Evolutionary conservation across 1,140 invertebrate species (phyloP).

Genomic region (Drosophila bocqueti): DNA sequence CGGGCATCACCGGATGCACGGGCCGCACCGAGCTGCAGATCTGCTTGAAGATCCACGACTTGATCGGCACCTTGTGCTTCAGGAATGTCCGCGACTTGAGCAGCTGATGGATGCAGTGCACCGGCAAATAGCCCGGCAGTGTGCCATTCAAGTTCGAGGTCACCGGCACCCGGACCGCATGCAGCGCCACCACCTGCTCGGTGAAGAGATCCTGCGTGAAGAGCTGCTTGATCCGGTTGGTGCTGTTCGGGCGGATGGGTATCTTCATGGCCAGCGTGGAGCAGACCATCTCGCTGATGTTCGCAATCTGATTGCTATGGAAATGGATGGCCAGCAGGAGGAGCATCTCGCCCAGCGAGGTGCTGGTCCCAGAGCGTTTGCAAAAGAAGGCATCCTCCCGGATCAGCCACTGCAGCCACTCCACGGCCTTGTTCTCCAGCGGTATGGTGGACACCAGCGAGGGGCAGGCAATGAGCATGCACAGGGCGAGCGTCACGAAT

Average conservation of each 20-base stretch:
- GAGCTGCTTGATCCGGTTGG: constrained; percentile 96
- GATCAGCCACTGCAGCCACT: constrained; percentile 97
- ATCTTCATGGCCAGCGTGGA: constrained; percentile 98
- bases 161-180: constrained; percentile 98
- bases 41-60: constrained; percentile 98
- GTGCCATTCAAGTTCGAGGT: constrained; percentile 95
- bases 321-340: constrained; percentile 98
- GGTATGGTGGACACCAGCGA: constrained; percentile 91
- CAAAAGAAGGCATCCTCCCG: constrained; percentile 95
- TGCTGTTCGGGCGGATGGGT: constrained; percentile 94
- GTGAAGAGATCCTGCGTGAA: constrained; percentile 99
- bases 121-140: constrained; percentile 96
- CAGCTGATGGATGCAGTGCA: constrained; percentile 98
- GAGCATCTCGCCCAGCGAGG: constrained; percentile 98
- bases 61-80: constrained; percentile 97
- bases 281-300: constrained; percentile 97
- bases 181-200: constrained; percentile 97
- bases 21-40: constrained; percentile 94
- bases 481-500: constrained; percentile 96
- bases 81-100: constrained; percentile 97
- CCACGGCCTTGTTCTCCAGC: constrained; percentile 95
- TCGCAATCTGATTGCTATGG: constrained; percentile 96
- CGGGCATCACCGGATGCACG: constrained; percentile 96
- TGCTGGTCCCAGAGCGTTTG: constrained; percentile 91
- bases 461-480: constrained; percentile 97